Base-by-base conservation (phyloP, 2,797 vertebrate genomes). In the Etheostoma perlongum region DNA sequence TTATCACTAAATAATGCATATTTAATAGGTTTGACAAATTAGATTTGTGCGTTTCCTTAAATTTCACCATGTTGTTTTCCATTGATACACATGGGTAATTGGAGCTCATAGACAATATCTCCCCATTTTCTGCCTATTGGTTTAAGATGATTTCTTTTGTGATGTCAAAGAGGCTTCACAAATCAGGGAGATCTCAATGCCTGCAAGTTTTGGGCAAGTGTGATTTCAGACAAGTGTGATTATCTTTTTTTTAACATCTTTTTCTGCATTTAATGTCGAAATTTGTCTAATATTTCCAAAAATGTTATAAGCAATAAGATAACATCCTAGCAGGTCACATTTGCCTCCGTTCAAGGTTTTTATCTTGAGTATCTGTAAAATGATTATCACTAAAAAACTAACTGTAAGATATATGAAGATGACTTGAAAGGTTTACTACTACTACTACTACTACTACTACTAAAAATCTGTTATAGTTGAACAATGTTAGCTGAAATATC, bases 11-110 rank as follows among this genome's bases (percentile, higher is more conserved):
- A 86, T 74, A 85, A 75, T 72, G 27, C 49, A 61, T 57, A 61
- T 71, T 71, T 80, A 83, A 86, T 76, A 59, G 36, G 23, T 74
- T 76, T 69, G 59, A 66, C 25, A 58, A 79, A 82, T 85, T 74
- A 40, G 33, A 74, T 82, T 84, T 76, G 27, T 30, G n/a, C 63
- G n/a, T 68, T 59, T 72, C 58, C 82, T 74, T 78, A 55, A 30
- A 27, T 59, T 78, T 49, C 42, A 15, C 36, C 53, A 4, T 23
- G 51, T 78, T 57, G 64, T 67, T 25, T 75, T 49, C 27, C n/a
- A 64, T 19, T 67, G 65, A 80, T 76, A 54, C 85, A 85, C 54
- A 78, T 8, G n/a, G 21, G 4, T 67, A 55, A 65, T 67, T 72
- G 58, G 46, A 77, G 33, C 60, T 54, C 5, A 49, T 18, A 63